Evolutionary conservation across 1,140 invertebrate genomes (phyloP).

Genomic region (Hestina assimilis): DNA sequence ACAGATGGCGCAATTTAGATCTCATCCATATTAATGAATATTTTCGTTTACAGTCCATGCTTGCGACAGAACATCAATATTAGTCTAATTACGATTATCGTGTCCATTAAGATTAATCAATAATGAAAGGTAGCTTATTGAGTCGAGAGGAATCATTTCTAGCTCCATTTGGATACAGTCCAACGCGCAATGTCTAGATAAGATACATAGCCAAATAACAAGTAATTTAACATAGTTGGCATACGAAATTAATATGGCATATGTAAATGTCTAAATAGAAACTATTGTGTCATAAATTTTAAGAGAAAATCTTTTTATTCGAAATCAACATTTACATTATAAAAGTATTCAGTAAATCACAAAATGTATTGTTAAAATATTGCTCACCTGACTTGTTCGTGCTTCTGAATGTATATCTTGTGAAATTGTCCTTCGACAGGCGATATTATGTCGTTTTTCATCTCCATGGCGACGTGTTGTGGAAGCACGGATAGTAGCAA

Average conservation of each 20-base stretch:
- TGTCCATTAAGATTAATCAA: conserved; percentile 23
- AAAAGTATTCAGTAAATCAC: too few species aligned
- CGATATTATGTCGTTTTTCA: conserved; percentile 95
- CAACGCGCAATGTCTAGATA: conserved; percentile 23
- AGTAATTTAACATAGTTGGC: conserved; percentile 17
- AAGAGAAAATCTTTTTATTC: too few species aligned
- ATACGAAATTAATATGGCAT: conserved; percentile 3
- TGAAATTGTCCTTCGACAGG: conserved; percentile 95
- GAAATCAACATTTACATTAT: too few species aligned
- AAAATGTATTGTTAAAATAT: not conserved
- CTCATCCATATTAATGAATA: conserved; percentile 6
- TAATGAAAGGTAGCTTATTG: conserved; percentile 24
- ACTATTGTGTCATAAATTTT: conserved; percentile 1
- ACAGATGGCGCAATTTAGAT: not conserved
- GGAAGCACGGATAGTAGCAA: conserved; percentile 94
- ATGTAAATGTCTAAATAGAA: conserved; percentile 2
- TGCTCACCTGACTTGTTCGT: conserved; percentile 93
- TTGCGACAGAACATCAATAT: conserved; percentile 13
- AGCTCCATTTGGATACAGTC: conserved; percentile 25
- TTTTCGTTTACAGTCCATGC: not conserved
- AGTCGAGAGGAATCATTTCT: conserved; percentile 26
- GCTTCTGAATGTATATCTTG: conserved; percentile 97
- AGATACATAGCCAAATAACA: conserved; percentile 22
- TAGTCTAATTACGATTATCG: conserved; percentile 11
- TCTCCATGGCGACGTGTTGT: conserved; percentile 96